phyloP scores from a whole-genome alignment of 2,113 vertebrate species.

The Nothobranchius furzeri region DNA sequence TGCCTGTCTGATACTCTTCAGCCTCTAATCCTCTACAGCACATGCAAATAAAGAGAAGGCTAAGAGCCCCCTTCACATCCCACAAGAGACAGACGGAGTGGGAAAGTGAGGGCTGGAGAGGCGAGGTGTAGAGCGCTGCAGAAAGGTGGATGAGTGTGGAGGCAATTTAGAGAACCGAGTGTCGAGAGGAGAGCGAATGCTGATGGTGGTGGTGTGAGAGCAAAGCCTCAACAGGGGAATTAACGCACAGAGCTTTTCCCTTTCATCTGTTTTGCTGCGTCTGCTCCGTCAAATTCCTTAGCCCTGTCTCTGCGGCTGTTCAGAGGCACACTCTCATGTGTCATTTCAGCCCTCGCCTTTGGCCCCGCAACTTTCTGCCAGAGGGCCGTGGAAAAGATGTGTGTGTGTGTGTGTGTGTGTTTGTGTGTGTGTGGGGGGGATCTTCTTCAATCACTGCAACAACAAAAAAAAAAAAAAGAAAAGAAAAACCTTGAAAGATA shows the following conservation, averaged over 20 bases:
- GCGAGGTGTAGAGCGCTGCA: conserved; percentile 55
- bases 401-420: too few species aligned
- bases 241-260: conserved; percentile 59
- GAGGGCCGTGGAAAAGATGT: conserved; percentile 13
- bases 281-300: conserved; percentile 62
- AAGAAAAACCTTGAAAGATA: conserved; percentile 53
- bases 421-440: conserved; percentile 1
- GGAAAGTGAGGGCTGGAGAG: conserved; percentile 61
- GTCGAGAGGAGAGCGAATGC: conserved; percentile 61
- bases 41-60: conserved; percentile 75
- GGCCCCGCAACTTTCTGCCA: conserved; percentile 44
- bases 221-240: conserved; percentile 63
- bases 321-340: conserved; percentile 44
- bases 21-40: conserved; percentile 65
- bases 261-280: conserved; percentile 68
- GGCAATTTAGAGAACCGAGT: conserved; percentile 74
- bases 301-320: conserved; percentile 56
- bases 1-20: conserved; percentile 69
- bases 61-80: conserved; percentile 72
- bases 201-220: conserved; percentile 61
- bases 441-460: conserved; percentile 28
- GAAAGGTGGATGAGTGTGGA: conserved; percentile 73
- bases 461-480: too few species aligned
- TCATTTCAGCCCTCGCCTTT: conserved; percentile 55
- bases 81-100: conserved; percentile 63